Percentiles rank a stretch among this genome's conserved stretches.
Conservation (phyloP, 53 echinoderm and acorn worm species). For the Temnopleurus reevesii region DNA sequence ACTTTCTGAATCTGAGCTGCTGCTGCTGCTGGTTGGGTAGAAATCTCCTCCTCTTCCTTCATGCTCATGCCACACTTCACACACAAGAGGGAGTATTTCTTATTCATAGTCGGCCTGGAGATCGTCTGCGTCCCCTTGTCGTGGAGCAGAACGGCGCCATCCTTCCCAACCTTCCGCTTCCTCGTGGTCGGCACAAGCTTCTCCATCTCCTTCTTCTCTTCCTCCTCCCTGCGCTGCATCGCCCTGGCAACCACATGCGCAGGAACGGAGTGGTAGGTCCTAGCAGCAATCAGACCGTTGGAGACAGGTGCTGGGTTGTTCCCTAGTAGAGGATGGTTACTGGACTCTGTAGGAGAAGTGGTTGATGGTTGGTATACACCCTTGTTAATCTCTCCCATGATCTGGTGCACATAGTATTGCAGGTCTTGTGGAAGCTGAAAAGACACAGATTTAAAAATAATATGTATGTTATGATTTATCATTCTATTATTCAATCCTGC, state of each 20-base stretch:
- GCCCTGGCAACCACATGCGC: constrained; percentile 91
- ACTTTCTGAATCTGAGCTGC: constrained; percentile 2
- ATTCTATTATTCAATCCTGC: too few species aligned
- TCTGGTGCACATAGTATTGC: constrained; percentile 97
- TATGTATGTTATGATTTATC: too few species aligned
- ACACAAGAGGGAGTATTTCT: constrained; percentile 75
- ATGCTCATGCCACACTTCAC: constrained; percentile 82
- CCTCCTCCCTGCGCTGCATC: constrained; percentile 92
- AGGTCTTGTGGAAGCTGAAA: constrained; percentile 96
- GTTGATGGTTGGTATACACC: constrained; percentile 50
- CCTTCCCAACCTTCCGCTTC: constrained; percentile 67
- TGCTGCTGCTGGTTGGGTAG: neutral
- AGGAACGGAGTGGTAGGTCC: constrained; percentile 94
- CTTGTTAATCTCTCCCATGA: constrained; percentile 88
- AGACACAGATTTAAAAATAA: too few species aligned
- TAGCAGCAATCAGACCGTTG: constrained; percentile 73
- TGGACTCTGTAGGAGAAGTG: constrained; percentile 55
- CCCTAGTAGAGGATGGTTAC: constrained; percentile 81
- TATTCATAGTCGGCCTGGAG: constrained; percentile 54
- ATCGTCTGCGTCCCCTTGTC: constrained; percentile 94
- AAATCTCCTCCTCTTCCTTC: constrained; percentile 65
- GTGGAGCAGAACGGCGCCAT: constrained; percentile 67
- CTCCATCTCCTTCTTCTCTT: constrained; percentile 93
- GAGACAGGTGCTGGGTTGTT: constrained; percentile 32
- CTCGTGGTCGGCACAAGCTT: constrained; percentile 76